phyloP scores from a whole-genome alignment of 2,888 invertebrate species.

The Magallana nippona region DNA sequence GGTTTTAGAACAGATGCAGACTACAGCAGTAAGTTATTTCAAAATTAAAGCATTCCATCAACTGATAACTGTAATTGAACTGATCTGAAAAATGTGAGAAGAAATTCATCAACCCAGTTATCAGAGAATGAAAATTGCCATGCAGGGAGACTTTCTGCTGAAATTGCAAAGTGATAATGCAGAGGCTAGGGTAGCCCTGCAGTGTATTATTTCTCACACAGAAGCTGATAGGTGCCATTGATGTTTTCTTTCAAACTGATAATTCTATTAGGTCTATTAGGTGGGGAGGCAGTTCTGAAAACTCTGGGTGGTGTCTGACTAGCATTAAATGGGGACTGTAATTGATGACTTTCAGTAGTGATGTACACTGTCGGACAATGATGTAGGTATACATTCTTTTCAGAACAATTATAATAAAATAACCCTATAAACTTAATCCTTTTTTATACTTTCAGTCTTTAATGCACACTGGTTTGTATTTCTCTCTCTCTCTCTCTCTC shows the following conservation, averaged over 20 bases:
- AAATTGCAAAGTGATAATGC: slow-evolving; percentile 15
- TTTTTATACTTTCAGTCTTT: too few relatives aligned
- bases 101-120: slow-evolving; percentile 15
- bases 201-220: neutral
- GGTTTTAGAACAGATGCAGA: too few relatives aligned
- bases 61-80: too few relatives aligned
- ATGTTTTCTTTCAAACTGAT: slow-evolving; percentile 20
- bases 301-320: neutral
- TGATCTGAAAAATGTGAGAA: neutral
- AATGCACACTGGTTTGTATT: too few relatives aligned
- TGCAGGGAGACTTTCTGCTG: slow-evolving; percentile 9
- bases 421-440: too few relatives aligned
- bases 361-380: neutral
- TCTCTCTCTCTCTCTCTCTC: too few relatives aligned
- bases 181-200: neutral
- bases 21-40: too few relatives aligned
- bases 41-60: too few relatives aligned
- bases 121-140: neutral
- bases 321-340: neutral
- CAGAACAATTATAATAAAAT: too few relatives aligned
- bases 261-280: slow-evolving; percentile 17
- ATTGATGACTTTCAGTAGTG: neutral
- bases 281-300: neutral
- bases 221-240: neutral
- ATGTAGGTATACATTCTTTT: too few relatives aligned